phyloP scores from a whole-genome alignment of 2,797 vertebrate genomes.

The Antrozous pallidus region DNA sequence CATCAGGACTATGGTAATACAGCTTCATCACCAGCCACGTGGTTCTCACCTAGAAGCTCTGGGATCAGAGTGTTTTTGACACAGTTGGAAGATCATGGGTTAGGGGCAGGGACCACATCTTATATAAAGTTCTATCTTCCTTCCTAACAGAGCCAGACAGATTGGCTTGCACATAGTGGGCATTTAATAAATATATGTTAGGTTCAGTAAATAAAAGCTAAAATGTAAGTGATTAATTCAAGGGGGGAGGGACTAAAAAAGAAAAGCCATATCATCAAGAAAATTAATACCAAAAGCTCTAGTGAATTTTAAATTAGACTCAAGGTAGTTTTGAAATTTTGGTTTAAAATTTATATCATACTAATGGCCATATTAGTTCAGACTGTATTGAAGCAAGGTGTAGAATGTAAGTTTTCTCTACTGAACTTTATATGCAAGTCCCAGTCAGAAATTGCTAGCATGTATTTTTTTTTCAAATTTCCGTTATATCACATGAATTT shows the following conservation, averaged over 20 bases:
- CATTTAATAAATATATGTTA: neutral
- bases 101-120: neutral
- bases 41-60: neutral
- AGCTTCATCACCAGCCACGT: neutral
- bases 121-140: fast-evolving
- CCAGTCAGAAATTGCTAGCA: neutral
- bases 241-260: neutral
- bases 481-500: neutral
- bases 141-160: neutral
- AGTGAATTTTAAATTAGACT: neutral
- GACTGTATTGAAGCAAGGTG: no score
- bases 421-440: neutral
- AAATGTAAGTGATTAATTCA: neutral
- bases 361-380: neutral
- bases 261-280: neutral
- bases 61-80: neutral
- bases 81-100: neutral
- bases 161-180: neutral
- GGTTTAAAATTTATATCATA: neutral
- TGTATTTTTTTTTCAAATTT: neutral
- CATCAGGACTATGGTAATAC: fast-evolving
- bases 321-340: neutral
- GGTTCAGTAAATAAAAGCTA: neutral
- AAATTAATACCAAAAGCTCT: neutral
- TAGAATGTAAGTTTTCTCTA: neutral